phyloP scores from a whole-genome alignment of 64 coral and sea anemone genomes.

The Porites australiensis region DNA sequence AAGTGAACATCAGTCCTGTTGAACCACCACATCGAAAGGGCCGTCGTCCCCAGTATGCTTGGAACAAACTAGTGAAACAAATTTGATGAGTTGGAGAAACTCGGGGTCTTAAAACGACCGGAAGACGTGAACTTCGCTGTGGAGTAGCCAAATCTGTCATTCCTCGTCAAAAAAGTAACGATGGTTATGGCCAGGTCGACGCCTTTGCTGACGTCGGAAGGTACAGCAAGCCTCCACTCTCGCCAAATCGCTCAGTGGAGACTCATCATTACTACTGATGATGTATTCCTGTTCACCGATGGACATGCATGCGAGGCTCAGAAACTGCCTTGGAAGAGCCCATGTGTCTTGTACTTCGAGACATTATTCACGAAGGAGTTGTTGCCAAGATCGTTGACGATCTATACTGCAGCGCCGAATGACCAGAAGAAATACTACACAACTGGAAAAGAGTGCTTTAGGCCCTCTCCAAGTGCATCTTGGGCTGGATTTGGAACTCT shows the following conservation, averaged over 20 bases:
- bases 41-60: constrained; percentile 28
- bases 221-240: constrained; percentile 3
- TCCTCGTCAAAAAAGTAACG: not conserved
- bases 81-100: constrained; percentile 41
- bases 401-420: too few species aligned
- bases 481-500: too few species aligned
- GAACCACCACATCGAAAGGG: constrained; percentile 33
- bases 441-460: too few species aligned
- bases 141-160: not conserved
- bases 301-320: too few species aligned
- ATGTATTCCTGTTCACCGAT: too few species aligned
- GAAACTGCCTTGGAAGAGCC: too few species aligned
- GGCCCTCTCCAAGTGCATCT: too few species aligned
- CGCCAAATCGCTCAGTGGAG: not conserved
- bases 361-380: too few species aligned
- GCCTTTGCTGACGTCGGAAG: constrained; percentile 7
- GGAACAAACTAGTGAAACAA: constrained; percentile 38
- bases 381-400: too few species aligned
- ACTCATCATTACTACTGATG: too few species aligned
- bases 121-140: not conserved
- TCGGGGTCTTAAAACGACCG: constrained; percentile 9
- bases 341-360: too few species aligned
- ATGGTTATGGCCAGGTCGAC: not conserved
- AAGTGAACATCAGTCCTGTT: constrained; percentile 59
- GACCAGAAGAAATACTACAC: too few species aligned